A percentile compares a stretch with the other conserved stretches of the same genome.
phyloP scores from a whole-genome alignment of 2,797 vertebrate genomes.

The Eremophila alpestris region DNA sequence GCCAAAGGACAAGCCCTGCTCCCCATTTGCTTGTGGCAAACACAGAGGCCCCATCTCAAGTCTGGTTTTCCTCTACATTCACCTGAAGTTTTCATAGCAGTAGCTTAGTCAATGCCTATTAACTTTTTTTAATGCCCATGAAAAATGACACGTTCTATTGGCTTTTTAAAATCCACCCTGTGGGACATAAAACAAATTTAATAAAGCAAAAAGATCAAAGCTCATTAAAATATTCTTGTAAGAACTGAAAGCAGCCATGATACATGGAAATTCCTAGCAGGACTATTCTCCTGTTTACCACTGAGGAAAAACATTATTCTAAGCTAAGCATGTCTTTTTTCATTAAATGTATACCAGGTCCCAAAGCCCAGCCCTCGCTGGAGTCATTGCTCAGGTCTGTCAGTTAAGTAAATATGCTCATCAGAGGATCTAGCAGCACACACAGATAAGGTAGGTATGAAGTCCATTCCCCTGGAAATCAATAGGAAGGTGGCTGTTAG shows the following conservation, averaged over 20 bases:
- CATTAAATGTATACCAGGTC: background rate
- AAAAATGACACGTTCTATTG: background rate
- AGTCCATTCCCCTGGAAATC: background rate
- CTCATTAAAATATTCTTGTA: background rate
- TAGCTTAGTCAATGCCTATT: background rate
- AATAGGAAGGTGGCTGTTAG: background rate
- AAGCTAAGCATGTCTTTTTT: background rate
- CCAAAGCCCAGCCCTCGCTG: background rate
- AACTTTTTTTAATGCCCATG: background rate
- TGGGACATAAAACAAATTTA: background rate
- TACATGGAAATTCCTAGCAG: background rate
- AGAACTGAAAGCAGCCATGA: background rate
- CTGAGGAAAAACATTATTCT: background rate
- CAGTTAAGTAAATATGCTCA: slow-evolving; percentile 25
- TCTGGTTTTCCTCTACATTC: background rate
- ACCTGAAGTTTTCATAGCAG: background rate
- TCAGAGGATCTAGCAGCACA: background rate
- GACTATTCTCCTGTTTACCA: background rate
- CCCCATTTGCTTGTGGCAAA: background rate
- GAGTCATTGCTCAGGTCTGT: background rate
- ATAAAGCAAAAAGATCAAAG: background rate
- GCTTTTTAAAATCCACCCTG: background rate
- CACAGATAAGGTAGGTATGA: background rate
- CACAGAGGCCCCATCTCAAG: background rate
- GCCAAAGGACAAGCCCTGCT: background rate